Percentiles rank a stretch among this genome's conserved stretches.
Conservation (phyloP, 1,140 invertebrate species). For the Cyrtorhinus lividipennis region DNA sequence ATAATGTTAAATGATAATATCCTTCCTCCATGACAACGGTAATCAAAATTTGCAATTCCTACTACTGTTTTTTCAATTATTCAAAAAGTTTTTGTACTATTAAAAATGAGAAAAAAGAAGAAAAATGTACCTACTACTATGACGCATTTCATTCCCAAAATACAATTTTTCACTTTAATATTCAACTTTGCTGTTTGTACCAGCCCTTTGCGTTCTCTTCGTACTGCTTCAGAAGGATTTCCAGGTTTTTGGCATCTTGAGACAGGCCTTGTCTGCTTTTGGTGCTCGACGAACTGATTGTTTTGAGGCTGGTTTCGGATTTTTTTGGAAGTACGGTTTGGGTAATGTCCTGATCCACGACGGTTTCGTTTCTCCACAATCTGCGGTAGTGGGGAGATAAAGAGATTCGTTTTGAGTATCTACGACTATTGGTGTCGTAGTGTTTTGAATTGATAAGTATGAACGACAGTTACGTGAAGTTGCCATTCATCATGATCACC, state of each 20-base stretch:
- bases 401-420: not conserved
- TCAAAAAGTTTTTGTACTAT: not conserved
- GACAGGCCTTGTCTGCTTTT: not conserved
- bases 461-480: too few species aligned
- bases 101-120: not conserved
- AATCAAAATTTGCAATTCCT: constrained; percentile 4
- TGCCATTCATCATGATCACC: too few species aligned
- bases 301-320: not conserved
- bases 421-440: not conserved
- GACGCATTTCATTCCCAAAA: constrained; percentile 6
- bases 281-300: not conserved
- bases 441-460: too few species aligned
- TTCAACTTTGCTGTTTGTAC: not conserved
- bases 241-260: not conserved
- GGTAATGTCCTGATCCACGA: not conserved
- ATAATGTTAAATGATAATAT: too few species aligned
- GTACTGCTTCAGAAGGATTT: not conserved
- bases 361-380: not conserved
- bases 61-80: not conserved
- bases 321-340: not conserved
- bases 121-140: not conserved
- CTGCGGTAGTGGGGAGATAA: too few species aligned
- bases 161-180: constrained; percentile 10
- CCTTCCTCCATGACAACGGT: constrained; percentile 2
- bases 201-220: not conserved